Base-by-base conservation (phyloP, 2,797 vertebrate species). In the Mycteria americana region DNA sequence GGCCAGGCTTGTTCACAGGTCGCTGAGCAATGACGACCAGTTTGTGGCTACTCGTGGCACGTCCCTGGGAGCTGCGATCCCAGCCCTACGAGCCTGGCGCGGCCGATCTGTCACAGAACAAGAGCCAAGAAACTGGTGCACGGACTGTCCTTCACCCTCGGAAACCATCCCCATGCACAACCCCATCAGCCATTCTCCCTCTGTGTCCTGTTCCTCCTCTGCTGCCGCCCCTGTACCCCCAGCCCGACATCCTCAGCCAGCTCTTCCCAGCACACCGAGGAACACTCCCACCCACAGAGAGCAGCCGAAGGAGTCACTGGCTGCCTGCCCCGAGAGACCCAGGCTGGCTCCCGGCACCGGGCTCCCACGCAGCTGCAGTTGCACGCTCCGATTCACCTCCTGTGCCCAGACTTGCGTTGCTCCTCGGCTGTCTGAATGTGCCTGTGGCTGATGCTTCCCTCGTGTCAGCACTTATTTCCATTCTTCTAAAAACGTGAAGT, bases 31-130 rank as follows among this genome's bases (percentile, higher is more conserved):
- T 2, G 46, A 31, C 28, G 27, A 65, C 1, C 3, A 85, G 53
- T 19, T 50, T 23, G 30, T 15, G 41, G 64, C 41, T 45, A 24
- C 37, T 70, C 2, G 1, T 7, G 18, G 39, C 39, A 54, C 1
- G 1, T 48, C 28, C 33, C 68, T 24, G 39, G 24, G 33, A 80
- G 57, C 46, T 75, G 79, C 0, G 2, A 53, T 35, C 1, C 0
- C 74, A 65, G 45, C 51, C 35, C 56, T 43, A 11, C 0, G 2
- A 65, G 35, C 57, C 63, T 45, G 46, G 25, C 1, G 0, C 0
- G 2, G 48, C 51, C 11, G 0, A 75, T 54, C 57, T 54, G 35
- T 15, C 45, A 24, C 24, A 31, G 68, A 65, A 23, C 18, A 17
- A 59, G 43, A 74, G 56, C 50, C 68, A 69, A 84, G 56, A 84